A percentile compares a stretch with the other conserved stretches of the same genome.
Evolutionary conservation across 2,888 invertebrate species (phyloP).

Genomic region (Monoplex corrugatus): DNA sequence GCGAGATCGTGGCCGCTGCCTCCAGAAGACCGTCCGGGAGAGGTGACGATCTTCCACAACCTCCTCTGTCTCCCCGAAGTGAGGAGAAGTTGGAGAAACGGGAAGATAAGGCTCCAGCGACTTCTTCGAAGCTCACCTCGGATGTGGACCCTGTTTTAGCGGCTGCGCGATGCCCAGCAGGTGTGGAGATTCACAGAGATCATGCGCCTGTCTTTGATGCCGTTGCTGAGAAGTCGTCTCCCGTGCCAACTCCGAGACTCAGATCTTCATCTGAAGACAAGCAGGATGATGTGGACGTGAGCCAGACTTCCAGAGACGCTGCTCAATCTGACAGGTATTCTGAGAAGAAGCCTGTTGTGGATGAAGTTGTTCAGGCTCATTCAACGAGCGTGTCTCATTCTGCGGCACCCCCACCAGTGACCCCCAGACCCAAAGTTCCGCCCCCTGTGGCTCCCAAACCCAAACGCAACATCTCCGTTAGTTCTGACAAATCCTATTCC

Average conservation of each 20-base stretch:
- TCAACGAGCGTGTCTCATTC: neutral
- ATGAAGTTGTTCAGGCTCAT: constrained; percentile 8
- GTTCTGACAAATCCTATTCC: constrained; percentile 2
- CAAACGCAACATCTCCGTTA: constrained; percentile 38
- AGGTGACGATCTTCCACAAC: constrained; percentile 27
- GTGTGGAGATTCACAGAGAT: neutral
- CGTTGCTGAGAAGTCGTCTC: constrained; percentile 33
- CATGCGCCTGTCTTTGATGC: constrained; percentile 44
- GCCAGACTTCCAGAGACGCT: neutral
- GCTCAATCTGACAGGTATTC: neutral
- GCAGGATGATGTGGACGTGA: neutral
- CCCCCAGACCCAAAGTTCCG: constrained; percentile 54
- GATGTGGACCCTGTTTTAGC: neutral
- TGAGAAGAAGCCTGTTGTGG: neutral
- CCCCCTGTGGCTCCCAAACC: constrained; percentile 73
- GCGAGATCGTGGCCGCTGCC: constrained; percentile 45
- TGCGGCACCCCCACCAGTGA: neutral
- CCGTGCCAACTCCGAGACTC: neutral
- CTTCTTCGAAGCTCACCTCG: neutral
- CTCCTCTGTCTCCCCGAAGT: constrained; percentile 1
- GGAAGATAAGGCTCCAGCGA: neutral
- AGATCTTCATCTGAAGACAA: neutral
- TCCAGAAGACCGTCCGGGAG: constrained; percentile 41
- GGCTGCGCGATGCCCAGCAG: neutral
- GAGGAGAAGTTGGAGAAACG: too few species aligned